phyloP scores from a whole-genome alignment of 2,797 vertebrate genomes.

The Periparus ater region DNA sequence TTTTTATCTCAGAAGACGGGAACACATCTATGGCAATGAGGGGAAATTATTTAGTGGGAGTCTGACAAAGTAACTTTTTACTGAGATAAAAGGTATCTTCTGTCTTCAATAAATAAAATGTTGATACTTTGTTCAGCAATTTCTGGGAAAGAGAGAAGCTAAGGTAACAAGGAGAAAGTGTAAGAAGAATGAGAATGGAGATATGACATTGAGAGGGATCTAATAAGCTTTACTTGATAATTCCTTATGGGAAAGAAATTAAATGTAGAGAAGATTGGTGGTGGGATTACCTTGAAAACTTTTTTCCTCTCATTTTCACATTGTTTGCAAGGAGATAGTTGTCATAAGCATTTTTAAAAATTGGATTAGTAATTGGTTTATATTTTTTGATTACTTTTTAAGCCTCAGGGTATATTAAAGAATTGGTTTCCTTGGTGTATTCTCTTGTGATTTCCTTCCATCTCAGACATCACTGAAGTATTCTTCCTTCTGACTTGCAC shows the following conservation, averaged over 20 bases:
- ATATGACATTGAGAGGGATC: not conserved
- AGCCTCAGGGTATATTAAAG: not conserved
- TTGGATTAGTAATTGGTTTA: not conserved
- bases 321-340: not conserved
- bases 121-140: not conserved
- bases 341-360: not conserved
- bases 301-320: not conserved
- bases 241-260: not conserved
- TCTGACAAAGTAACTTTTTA: not conserved
- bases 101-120: not conserved
- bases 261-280: not conserved
- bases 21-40: not conserved
- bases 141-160: not conserved
- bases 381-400: not conserved
- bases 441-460: not conserved
- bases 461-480: not conserved
- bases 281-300: not conserved
- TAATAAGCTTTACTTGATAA: not conserved
- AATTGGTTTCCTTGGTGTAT: not conserved
- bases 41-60: not conserved
- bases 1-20: constrained; percentile 25
- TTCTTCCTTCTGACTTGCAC: not conserved
- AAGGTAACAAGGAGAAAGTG: not conserved
- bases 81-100: not conserved
- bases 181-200: not conserved